A percentile compares a stretch with the other conserved stretches of the same genome.
Evolutionary conservation across 2,797 vertebrate species (phyloP).

Genomic region (Euphonia xanthogaster): DNA sequence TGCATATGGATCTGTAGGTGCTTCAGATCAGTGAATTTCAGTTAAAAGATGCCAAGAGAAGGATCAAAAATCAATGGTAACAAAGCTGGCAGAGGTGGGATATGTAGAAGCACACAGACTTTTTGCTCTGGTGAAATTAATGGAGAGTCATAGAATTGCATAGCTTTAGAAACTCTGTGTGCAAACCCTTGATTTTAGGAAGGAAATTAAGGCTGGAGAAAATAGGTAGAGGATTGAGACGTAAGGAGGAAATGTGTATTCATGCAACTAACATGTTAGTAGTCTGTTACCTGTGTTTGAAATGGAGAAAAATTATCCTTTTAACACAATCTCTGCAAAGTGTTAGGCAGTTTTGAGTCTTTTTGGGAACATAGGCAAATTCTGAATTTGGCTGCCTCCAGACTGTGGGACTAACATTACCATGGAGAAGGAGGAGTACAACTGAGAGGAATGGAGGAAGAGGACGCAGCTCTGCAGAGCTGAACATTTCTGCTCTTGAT

Average conservation of each 20-base stretch:
- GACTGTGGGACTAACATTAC: neutral
- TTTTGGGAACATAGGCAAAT: neutral
- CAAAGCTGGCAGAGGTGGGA: neutral
- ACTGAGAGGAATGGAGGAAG: neutral
- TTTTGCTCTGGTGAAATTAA: neutral
- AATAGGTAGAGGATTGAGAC: neutral
- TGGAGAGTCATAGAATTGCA: neutral
- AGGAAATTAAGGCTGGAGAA: neutral
- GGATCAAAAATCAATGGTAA: neutral
- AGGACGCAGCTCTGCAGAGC: neutral
- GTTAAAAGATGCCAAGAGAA: neutral
- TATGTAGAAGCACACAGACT: neutral
- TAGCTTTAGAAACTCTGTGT: neutral
- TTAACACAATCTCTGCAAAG: neutral
- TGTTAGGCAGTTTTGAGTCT: neutral
- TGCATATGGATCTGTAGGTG: neutral
- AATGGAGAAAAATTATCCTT: neutral
- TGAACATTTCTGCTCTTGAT: neutral
- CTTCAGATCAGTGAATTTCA: neutral
- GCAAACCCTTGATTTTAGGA: neutral
- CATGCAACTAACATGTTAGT: accelerated
- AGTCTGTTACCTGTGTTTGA: neutral
- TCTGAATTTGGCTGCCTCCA: neutral
- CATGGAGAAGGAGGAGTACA: neutral
- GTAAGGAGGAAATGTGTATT: neutral